Evolutionary conservation across 2,888 invertebrate genomes (phyloP).

Genomic region (Drosophila mercatorum): DNA sequence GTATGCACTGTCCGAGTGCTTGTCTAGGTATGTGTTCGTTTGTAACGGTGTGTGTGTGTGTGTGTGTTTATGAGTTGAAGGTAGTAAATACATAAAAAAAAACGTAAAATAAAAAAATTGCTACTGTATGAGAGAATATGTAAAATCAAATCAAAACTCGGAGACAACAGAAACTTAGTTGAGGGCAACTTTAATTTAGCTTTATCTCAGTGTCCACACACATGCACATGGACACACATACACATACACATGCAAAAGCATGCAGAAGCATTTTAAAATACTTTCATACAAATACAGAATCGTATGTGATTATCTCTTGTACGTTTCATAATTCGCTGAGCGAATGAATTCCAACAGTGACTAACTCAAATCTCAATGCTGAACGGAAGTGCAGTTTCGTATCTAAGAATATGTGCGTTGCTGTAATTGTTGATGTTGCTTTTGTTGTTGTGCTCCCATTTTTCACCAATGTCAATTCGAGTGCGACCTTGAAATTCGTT

Average conservation of each 20-base stretch:
- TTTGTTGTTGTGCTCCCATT: conserved; percentile 40
- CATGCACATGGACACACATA: background rate
- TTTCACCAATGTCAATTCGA: conserved; percentile 64
- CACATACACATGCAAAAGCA: background rate
- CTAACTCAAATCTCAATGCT: conserved; percentile 53
- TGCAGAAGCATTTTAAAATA: conserved; percentile 11
- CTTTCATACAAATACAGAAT: conserved; percentile 16
- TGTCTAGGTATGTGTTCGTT: conserved; percentile 18
- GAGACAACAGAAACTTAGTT: conserved; percentile 51
- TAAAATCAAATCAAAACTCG: conserved; percentile 66
- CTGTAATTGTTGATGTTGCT: conserved; percentile 17
- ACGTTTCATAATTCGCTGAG: conserved; percentile 55
- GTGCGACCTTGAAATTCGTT: conserved; percentile 68
- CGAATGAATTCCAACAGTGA: conserved; percentile 55
- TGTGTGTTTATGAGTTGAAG: conserved; percentile 59
- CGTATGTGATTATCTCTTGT: conserved; percentile 50
- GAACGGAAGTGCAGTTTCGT: conserved; percentile 54
- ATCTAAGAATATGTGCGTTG: conserved; percentile 28
- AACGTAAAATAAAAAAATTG: conserved; percentile 47
- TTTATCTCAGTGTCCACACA: conserved; percentile 24
- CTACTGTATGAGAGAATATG: conserved; percentile 47
- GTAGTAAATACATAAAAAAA: conserved; percentile 68
- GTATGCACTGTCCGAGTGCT: conserved; percentile 60
- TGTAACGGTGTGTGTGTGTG: conserved; percentile 10
- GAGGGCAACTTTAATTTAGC: conserved; percentile 44